Evolutionary conservation across 1,140 invertebrate genomes (phyloP).

Genomic region (Leptestheria dahalacensis): DNA sequence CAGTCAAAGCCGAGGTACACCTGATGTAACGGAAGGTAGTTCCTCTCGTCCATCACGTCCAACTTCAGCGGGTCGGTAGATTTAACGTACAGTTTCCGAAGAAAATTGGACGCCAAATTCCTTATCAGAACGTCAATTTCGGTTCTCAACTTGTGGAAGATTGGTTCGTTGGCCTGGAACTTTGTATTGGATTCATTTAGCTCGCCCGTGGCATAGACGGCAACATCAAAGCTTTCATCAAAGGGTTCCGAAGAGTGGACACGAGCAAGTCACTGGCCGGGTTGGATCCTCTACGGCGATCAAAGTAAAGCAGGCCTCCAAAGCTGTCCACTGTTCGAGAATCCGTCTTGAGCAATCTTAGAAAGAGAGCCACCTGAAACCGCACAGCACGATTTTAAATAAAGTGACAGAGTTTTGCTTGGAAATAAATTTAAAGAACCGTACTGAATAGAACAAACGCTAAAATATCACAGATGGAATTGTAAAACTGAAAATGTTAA

Average conservation of each 20-base stretch:
- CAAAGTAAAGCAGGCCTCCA: background rate
- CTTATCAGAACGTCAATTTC: background rate
- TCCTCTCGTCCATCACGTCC: background rate
- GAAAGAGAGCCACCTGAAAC: background rate
- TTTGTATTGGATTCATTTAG: background rate
- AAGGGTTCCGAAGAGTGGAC: background rate
- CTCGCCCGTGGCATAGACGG: background rate
- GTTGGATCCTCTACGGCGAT: background rate
- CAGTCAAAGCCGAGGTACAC: background rate
- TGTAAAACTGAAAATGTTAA: too few species aligned
- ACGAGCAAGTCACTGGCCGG: background rate
- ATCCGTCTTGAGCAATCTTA: conserved; percentile 2
- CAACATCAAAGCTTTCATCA: background rate
- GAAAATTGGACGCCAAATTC: background rate
- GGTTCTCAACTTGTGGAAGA: background rate
- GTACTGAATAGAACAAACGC: too few species aligned
- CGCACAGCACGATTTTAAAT: background rate
- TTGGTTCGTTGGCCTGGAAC: background rate
- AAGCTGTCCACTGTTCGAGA: background rate
- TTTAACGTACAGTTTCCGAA: background rate
- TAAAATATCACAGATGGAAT: too few species aligned
- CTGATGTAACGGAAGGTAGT: background rate
- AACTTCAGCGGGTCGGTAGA: background rate
- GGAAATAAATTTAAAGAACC: too few species aligned
- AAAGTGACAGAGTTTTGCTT: too few species aligned